phyloP scores from a whole-genome alignment of 2,888 invertebrate species.

The Catocala sponsa region DNA sequence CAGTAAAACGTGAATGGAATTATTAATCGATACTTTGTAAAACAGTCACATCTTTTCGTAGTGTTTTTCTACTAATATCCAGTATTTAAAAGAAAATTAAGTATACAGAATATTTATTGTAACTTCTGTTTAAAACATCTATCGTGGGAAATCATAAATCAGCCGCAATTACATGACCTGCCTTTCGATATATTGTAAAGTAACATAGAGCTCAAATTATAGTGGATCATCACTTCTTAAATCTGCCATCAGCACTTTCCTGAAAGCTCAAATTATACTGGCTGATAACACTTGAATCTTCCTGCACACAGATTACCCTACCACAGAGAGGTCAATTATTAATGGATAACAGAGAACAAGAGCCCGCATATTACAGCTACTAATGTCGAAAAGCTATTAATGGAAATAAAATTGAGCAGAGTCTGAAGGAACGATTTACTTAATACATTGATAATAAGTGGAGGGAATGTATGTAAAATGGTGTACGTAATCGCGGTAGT shows the following conservation, averaged over 20 bases:
- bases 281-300: conserved; percentile 14
- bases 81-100: conserved; percentile 7
- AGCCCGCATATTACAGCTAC: conserved; percentile 34
- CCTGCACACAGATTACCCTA: conserved; percentile 18
- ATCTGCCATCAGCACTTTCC: conserved; percentile 29
- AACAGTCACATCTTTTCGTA: not conserved
- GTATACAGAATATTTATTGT: not conserved
- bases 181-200: conserved; percentile 17
- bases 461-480: conserved; percentile 82
- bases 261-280: conserved; percentile 27
- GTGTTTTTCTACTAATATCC: conserved; percentile 1
- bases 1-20: conserved; percentile 38
- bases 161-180: conserved; percentile 22
- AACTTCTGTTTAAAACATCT: conserved; percentile 14
- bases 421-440: conserved; percentile 80
- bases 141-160: conserved; percentile 34
- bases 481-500: conserved; percentile 81
- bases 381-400: conserved; percentile 80
- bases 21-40: conserved; percentile 36
- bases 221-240: conserved; percentile 28
- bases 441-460: conserved; percentile 85
- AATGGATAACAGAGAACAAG: conserved; percentile 32
- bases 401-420: conserved; percentile 82
- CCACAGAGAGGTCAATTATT: conserved; percentile 28
- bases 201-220: conserved; percentile 17